Conservation (phyloP, 2,113 vertebrate species). For the Triplophysa rosa region DNA sequence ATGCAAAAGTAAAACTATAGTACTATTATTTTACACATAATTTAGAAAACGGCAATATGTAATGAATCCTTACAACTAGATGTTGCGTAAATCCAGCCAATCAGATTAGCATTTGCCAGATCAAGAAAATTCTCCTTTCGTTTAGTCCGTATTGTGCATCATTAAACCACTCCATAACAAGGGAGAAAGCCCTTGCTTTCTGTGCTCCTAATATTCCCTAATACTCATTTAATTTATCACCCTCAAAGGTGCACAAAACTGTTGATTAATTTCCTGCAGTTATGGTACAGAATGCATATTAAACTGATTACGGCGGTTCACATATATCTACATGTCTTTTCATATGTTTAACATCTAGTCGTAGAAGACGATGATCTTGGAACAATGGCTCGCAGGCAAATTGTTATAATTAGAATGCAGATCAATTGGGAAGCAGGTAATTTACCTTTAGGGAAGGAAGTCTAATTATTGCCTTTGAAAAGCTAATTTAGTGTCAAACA, state of each 20-base stretch:
- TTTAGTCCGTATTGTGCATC: background rate
- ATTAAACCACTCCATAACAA: background rate
- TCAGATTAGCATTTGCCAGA: background rate
- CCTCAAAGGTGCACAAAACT: constrained; percentile 29
- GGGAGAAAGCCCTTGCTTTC: constrained; percentile 9
- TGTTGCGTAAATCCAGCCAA: background rate
- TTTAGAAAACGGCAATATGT: too few species aligned
- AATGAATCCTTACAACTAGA: too few species aligned
- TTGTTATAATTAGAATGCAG: constrained; percentile 80
- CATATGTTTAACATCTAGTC: constrained; percentile 73
- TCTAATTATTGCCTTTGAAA: constrained; percentile 84
- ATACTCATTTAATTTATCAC: constrained; percentile 46
- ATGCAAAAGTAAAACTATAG: too few species aligned
- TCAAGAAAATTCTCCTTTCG: background rate
- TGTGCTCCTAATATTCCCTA: constrained; percentile 24
- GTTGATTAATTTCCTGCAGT: constrained; percentile 49
- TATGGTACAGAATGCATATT: constrained; percentile 40
- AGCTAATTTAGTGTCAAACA: constrained; percentile 80
- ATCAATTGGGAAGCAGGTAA: constrained; percentile 81
- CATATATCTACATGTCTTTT: constrained; percentile 57
- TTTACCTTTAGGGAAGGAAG: constrained; percentile 78
- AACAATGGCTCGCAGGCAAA: constrained; percentile 70
- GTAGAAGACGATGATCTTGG: constrained; percentile 62
- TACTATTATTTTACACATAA: too few species aligned
- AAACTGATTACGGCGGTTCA: constrained; percentile 47